Percentiles rank a stretch among this genome's conserved stretches.
Evolutionary conservation across 2,113 vertebrate species (phyloP).

Genomic region (Theristicus caerulescens): DNA sequence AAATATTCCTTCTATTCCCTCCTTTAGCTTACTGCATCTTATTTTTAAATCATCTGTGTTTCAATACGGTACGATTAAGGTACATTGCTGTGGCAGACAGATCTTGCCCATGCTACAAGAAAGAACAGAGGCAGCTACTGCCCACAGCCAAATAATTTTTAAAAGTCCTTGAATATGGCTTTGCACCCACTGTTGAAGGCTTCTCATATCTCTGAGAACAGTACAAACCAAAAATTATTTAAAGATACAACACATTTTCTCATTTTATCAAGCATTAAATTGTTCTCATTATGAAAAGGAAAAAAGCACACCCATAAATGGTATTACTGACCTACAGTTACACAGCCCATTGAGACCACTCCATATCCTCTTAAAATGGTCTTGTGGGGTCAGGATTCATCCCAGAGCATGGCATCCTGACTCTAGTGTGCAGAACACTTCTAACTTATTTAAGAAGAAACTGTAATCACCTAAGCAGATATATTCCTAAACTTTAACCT

Average conservation of each 20-base stretch:
- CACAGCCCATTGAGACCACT: background rate
- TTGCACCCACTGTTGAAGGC: background rate
- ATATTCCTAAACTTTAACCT: conserved; percentile 41
- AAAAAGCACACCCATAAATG: background rate
- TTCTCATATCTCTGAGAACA: background rate
- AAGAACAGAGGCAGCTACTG: background rate
- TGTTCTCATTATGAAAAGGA: background rate
- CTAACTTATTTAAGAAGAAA: conserved; percentile 51
- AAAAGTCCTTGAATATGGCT: background rate
- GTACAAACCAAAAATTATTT: background rate
- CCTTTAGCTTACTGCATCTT: background rate
- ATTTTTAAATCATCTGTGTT: background rate
- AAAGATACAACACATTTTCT: background rate
- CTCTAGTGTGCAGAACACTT: background rate
- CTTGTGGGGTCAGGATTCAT: conserved; percentile 25
- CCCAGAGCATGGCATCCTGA: background rate
- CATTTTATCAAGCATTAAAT: background rate
- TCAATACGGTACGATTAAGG: background rate
- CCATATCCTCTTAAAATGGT: conserved; percentile 5
- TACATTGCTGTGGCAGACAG: background rate
- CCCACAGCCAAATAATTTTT: background rate
- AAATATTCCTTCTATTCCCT: background rate
- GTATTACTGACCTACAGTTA: background rate
- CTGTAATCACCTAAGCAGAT: conserved; percentile 51
- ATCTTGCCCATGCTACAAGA: background rate